Conservation (phyloP, 2,888 invertebrate genomes). For the Macroteleia sp. region DNA sequence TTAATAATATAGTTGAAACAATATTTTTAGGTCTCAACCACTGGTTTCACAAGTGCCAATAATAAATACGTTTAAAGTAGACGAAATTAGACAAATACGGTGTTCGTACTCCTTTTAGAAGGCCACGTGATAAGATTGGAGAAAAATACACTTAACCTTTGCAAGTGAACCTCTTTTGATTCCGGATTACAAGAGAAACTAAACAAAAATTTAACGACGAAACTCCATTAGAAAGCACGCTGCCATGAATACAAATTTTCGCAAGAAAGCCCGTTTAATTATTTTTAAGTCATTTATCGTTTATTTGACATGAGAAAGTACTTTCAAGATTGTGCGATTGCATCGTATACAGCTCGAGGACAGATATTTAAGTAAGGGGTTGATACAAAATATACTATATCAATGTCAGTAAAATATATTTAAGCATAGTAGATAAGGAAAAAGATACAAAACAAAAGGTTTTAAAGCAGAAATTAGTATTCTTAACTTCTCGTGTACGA, state of each 20-base stretch:
- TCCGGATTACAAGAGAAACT: constrained; percentile 5
- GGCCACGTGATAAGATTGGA: constrained; percentile 11
- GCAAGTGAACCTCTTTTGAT: not conserved
- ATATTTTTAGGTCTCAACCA: too few species aligned
- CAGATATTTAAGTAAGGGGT: constrained; percentile 11
- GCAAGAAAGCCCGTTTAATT: too few species aligned
- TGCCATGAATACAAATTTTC: constrained; percentile 11
- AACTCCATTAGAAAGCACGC: constrained; percentile 28
- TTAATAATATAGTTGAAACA: too few species aligned
- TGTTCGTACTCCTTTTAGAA: too few species aligned
- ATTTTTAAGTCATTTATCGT: constrained; percentile 11
- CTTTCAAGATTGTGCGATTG: not conserved
- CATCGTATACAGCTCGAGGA: not conserved
- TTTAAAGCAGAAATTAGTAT: constrained; percentile 33
- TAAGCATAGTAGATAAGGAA: constrained; percentile 7
- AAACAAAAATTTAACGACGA: constrained; percentile 14
- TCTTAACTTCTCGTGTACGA: constrained; percentile 16
- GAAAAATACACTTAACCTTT: constrained; percentile 8
- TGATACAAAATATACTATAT: constrained; percentile 19
- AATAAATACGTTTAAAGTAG: too few species aligned
- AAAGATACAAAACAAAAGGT: not conserved
- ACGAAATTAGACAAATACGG: too few species aligned
- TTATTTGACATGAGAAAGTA: constrained; percentile 14
- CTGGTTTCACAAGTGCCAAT: too few species aligned
- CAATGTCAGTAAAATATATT: constrained; percentile 16